These are phyloP conservation scores for Automeris io DNA, from an alignment of 2,888 invertebrate species.

Conservation along the genomic window DNA sequence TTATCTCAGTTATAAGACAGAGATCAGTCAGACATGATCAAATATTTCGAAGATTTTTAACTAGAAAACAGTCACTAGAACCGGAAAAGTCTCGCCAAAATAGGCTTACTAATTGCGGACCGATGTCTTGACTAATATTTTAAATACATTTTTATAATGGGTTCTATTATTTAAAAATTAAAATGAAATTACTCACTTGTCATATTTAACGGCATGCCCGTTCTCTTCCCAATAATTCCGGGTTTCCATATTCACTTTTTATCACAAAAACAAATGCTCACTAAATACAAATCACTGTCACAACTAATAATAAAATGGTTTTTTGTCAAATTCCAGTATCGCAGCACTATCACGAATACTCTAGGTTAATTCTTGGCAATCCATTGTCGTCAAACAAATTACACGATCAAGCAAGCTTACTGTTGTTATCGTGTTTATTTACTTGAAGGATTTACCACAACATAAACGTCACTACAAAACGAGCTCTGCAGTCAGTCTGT, in stretches of 20 bases:
- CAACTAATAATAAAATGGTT: not conserved
- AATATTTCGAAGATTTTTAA: no score
- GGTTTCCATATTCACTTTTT: slow-evolving; percentile 60
- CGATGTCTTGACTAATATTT: no score
- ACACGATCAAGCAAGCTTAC: slow-evolving; percentile 16
- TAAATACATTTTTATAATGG: no score
- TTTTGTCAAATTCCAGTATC: slow-evolving; percentile 28
- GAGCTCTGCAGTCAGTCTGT: slow-evolving; percentile 39
- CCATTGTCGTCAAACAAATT: slow-evolving; percentile 37
- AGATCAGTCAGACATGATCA: no score
- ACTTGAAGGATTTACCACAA: slow-evolving; percentile 25
- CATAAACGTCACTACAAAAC: slow-evolving; percentile 29
- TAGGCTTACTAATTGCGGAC: no score
- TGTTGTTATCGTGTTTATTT: slow-evolving; percentile 35
- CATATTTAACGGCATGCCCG: slow-evolving; percentile 61
- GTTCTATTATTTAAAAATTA: no score
- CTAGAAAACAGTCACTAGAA: no score
- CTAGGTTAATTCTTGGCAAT: slow-evolving; percentile 42
- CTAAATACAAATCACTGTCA: slow-evolving; percentile 23
- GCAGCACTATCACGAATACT: slow-evolving; percentile 27
- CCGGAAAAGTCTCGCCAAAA: no score
- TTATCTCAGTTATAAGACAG: no score
- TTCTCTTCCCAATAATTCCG: slow-evolving; percentile 68
- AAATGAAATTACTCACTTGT: slow-evolving; percentile 46
- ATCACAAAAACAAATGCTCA: slow-evolving; percentile 39